Conservation (phyloP, 2,888 invertebrate genomes). For the Dicranocentrus wangi region DNA sequence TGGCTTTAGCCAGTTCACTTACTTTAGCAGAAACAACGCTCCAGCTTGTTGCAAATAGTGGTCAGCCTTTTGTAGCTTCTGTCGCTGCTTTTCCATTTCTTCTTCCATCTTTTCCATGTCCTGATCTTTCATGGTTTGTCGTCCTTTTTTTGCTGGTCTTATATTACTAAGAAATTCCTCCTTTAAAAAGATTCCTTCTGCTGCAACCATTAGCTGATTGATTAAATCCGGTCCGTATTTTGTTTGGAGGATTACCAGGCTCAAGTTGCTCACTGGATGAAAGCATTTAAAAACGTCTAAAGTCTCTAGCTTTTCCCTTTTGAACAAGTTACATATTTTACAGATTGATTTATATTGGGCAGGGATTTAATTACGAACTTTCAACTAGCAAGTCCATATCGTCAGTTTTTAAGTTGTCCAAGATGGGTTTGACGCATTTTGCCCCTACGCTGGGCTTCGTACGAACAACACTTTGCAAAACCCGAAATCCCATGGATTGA, state of each 20-base stretch:
- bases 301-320: not conserved
- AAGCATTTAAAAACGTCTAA: not conserved
- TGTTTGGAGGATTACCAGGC: slow-evolving; percentile 66
- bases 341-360: no score
- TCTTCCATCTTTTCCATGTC: slow-evolving; percentile 27
- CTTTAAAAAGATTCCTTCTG: slow-evolving; percentile 51
- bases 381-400: slow-evolving; percentile 66
- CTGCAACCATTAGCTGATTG: slow-evolving; percentile 58
- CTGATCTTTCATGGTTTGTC: slow-evolving; percentile 21
- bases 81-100: slow-evolving; percentile 34
- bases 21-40: slow-evolving; percentile 62
- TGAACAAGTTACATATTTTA: no score
- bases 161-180: slow-evolving; percentile 47
- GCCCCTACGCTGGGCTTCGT: slow-evolving; percentile 61
- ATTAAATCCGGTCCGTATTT: slow-evolving; percentile 61
- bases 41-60: slow-evolving; percentile 65
- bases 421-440: slow-evolving; percentile 63
- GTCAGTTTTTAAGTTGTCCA: slow-evolving; percentile 68
- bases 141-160: slow-evolving; percentile 24
- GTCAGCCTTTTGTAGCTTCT: slow-evolving; percentile 47
- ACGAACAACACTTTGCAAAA: slow-evolving; percentile 67
- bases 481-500: slow-evolving; percentile 68
- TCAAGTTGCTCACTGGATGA: slow-evolving; percentile 66
- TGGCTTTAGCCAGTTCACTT: not conserved
- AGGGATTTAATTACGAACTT: slow-evolving; percentile 63